Evolutionary conservation across 2,113 vertebrate genomes (phyloP), one percentile per base, ranked within the genome.

Genomic region (Onychostoma macrolepis): DNA sequence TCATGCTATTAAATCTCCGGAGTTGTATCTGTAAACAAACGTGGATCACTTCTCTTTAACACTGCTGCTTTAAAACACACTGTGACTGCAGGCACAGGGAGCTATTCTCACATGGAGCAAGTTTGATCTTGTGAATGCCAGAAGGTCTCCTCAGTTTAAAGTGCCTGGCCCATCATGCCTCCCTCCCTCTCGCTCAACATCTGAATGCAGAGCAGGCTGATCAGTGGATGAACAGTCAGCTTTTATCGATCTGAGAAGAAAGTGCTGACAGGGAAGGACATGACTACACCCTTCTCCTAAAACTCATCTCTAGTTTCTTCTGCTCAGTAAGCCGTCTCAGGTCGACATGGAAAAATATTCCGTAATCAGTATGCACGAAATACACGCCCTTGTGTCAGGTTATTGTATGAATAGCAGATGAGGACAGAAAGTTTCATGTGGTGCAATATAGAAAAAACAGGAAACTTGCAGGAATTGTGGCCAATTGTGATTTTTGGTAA

Each of bases 201-300:
- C 28, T 33, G 58, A n/a, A 85, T 41, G 26, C 30, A 84, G 15
- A 90, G 75, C 56, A 0, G 77, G 69, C 83, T 87, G 28, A 84
- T 30, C 11, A 84, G 80, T 82, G 2, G 0, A 87, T 88, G 89
- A 82, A 38, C 30, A 43, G 87, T 86, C 87, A 92, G 93, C 93
- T 87, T 93, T 95, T 90, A 96, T 96, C 90, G 96, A 97, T 96
- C 92, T 88, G 43, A 85, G 88, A 88, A 11, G 93, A 92, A 96
- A 96, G 94, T 94, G 95, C 95, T 95, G 95, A 96, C 95, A 92
- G 94, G 91, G 92, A 88, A 94, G 93, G 93, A 94, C 94, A 94
- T 91, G 85, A 43, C 63, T 84, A 88, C 91, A 91, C 86, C 92
- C 81, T 92, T 93, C 92, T 95, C 93, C 94, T 93, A 95, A 96